phyloP scores from a whole-genome alignment of 2,888 invertebrate species.

The Spialia ferax region DNA sequence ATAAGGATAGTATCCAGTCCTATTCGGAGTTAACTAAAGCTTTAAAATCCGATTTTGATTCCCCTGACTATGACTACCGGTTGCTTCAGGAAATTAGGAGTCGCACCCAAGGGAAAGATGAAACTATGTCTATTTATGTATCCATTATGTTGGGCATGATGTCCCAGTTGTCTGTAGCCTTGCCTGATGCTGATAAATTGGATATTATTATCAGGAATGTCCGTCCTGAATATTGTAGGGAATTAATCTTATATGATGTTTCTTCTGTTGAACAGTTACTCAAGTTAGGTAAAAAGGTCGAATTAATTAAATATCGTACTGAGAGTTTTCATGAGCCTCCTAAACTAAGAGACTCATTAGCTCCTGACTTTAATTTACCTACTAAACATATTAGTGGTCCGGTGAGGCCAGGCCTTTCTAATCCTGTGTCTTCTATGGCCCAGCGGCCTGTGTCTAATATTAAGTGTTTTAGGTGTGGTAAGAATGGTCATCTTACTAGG shows the following conservation, averaged over 20 bases:
- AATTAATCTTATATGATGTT: neutral
- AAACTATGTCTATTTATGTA: neutral
- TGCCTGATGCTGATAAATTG: neutral
- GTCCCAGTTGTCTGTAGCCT: neutral
- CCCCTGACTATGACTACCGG: neutral
- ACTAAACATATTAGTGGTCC: neutral
- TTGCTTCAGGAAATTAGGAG: neutral
- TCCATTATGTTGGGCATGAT: neutral
- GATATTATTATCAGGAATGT: slow-evolving; percentile 1
- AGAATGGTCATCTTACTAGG: neutral
- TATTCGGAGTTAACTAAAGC: neutral
- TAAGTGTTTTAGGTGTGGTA: neutral
- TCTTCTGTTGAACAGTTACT: neutral
- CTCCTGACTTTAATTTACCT: neutral
- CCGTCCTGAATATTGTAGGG: neutral
- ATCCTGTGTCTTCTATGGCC: neutral
- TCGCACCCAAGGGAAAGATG: slow-evolving; percentile 13
- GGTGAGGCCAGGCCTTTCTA: neutral
- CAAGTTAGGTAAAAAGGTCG: neutral
- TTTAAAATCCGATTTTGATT: slow-evolving; percentile 1
- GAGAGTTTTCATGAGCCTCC: slow-evolving; percentile 2
- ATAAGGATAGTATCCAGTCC: neutral
- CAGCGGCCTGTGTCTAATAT: neutral
- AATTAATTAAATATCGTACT: neutral
- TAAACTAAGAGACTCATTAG: neutral